phyloP scores from a whole-genome alignment of 2,888 invertebrate genomes.

The Cloeon dipterum region DNA sequence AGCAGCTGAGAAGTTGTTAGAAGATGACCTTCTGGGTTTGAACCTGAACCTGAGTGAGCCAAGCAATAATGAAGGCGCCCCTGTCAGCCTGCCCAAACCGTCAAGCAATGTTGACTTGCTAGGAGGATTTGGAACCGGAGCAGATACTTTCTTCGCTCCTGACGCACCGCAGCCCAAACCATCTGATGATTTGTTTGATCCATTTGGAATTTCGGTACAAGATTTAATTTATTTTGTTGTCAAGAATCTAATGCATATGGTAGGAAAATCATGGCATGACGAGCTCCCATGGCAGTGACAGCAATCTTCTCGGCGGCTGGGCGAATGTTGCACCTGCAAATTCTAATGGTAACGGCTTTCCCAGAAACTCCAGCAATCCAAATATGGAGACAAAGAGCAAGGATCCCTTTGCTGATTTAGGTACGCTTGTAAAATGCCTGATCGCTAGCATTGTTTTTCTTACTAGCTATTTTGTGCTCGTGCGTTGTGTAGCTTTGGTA shows the following conservation, averaged over 20 bases:
- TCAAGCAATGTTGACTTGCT: constrained; percentile 34
- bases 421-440: too few species aligned
- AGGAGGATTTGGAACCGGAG: constrained; percentile 18
- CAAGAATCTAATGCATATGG: background rate
- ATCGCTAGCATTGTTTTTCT: too few species aligned
- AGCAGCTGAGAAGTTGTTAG: background rate
- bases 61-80: too few species aligned
- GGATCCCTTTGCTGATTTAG: constrained; percentile 57
- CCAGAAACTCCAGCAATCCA: constrained; percentile 23
- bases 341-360: constrained; percentile 11
- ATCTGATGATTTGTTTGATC: constrained; percentile 10
- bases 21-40: background rate
- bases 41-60: background rate
- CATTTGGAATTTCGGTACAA: constrained; percentile 8
- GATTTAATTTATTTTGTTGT: background rate
- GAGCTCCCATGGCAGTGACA: background rate
- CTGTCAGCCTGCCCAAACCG: constrained; percentile 13
- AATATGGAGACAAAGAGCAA: constrained; percentile 24
- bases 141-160: background rate
- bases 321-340: background rate
- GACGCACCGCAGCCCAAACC: constrained; percentile 1
- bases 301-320: constrained; percentile 2
- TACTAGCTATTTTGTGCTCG: too few species aligned
- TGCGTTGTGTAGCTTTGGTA: too few species aligned
- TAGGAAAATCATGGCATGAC: background rate